Conservation (phyloP, 2,113 vertebrate species). For the Erythrolamprus reginae region DNA sequence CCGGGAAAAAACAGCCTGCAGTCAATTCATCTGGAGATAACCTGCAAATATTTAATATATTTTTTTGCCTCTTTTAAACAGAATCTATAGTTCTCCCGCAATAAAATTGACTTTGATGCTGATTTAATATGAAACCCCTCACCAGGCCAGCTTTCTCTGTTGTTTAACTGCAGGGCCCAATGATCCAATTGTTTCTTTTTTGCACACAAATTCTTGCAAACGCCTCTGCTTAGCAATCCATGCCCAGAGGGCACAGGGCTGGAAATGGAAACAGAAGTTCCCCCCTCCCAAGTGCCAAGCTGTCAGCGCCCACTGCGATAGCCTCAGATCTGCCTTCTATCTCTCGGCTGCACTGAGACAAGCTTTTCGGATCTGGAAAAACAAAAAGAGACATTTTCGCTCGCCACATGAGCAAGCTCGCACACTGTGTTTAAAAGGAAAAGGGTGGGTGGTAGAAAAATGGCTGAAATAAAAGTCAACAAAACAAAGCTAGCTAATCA, state of each 20-base stretch:
- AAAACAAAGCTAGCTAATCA: background rate
- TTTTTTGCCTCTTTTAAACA: background rate
- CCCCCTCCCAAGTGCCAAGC: constrained; percentile 31
- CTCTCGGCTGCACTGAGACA: background rate
- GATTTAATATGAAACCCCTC: constrained; percentile 69
- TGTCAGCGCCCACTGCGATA: constrained; percentile 51
- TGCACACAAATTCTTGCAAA: constrained; percentile 49
- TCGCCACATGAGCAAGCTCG: background rate
- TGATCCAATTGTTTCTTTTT: constrained; percentile 69
- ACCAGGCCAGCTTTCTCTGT: constrained; percentile 40
- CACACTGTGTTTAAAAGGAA: constrained; percentile 19
- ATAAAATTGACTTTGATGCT: constrained; percentile 66
- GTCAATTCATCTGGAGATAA: constrained; percentile 13
- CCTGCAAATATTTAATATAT: constrained; percentile 37
- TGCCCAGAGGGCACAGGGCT: constrained; percentile 61
- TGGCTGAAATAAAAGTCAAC: background rate
- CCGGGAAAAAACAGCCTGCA: constrained; percentile 22
- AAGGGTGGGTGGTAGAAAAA: background rate
- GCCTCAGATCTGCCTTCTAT: background rate
- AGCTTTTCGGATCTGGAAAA: constrained; percentile 43
- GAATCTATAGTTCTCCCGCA: constrained; percentile 48
- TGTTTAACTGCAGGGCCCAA: constrained; percentile 63
- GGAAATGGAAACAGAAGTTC: constrained; percentile 61
- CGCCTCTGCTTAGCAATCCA: constrained; percentile 29
- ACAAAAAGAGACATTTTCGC: constrained; percentile 22